A percentile compares a stretch with the other conserved stretches of the same genome.
phyloP scores from a whole-genome alignment of 2,888 invertebrate species.

The Cynaeus angustus region DNA sequence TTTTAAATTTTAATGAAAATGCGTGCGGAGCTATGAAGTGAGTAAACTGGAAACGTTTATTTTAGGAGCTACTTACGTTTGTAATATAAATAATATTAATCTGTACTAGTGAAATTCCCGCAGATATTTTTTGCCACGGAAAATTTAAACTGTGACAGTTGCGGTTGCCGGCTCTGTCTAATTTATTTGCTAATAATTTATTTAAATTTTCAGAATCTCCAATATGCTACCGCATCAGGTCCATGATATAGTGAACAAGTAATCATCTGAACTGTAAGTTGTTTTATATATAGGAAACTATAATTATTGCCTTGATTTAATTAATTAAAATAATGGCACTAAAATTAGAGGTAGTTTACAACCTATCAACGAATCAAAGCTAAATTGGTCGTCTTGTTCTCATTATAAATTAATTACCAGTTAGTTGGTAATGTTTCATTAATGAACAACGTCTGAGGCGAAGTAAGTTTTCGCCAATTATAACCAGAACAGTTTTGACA shows the following conservation, averaged over 20 bases:
- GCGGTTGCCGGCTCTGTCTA: too few relatives aligned
- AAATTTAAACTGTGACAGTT: conserved; percentile 16
- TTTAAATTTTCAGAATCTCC: neutral
- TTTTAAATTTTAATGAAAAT: conserved; percentile 43
- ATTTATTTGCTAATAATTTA: too few relatives aligned
- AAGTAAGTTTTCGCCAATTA: neutral
- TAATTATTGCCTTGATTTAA: too few relatives aligned
- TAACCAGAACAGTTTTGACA: neutral
- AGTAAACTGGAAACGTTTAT: conserved; percentile 37
- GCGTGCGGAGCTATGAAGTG: conserved; percentile 33
- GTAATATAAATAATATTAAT: conserved; percentile 40
- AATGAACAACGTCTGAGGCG: neutral
- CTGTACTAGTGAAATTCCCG: conserved; percentile 14
- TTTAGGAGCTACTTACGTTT: conserved; percentile 40
- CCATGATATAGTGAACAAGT: neutral
- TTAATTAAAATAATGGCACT: neutral
- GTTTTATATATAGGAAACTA: neutral
- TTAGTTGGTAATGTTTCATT: conserved; percentile 1
- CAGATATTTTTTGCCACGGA: conserved; percentile 8
- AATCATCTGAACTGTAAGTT: conserved; percentile 8
- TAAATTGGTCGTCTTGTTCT: neutral
- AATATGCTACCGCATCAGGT: neutral
- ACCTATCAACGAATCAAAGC: neutral
- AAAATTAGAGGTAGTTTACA: neutral
- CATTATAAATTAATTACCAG: neutral